phyloP scores from a whole-genome alignment of 2,888 invertebrate genomes.

The Rhyacophila evoluta region DNA sequence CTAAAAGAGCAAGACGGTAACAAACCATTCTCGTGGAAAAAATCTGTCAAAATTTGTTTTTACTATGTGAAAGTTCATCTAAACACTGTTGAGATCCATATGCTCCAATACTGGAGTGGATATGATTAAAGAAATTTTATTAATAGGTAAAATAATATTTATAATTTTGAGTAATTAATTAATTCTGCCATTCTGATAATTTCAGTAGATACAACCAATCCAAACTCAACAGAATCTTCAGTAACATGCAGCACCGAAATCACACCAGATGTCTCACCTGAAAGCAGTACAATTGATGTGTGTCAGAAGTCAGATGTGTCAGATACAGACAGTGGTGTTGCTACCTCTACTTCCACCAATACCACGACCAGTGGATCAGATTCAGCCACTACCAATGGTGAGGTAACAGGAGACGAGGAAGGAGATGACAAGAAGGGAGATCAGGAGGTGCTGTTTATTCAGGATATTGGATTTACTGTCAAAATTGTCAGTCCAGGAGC shows the following conservation, averaged over 20 bases:
- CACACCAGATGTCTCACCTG: background rate
- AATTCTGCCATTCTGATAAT: constrained; percentile 12
- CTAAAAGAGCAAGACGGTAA: too few relatives aligned
- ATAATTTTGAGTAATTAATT: too few relatives aligned
- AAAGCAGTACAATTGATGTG: constrained; percentile 5
- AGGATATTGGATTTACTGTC: constrained; percentile 93
- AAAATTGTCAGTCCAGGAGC: constrained; percentile 93
- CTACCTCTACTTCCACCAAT: constrained; percentile 28
- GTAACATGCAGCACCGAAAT: constrained; percentile 37
- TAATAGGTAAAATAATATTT: too few relatives aligned
- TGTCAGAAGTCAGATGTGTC: constrained; percentile 27
- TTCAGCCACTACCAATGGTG: constrained; percentile 56
- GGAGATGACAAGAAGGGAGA: constrained; percentile 74
- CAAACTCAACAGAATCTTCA: constrained; percentile 35
- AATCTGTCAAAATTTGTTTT: too few relatives aligned
- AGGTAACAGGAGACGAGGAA: constrained; percentile 67
- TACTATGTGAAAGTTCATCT: too few relatives aligned
- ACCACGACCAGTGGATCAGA: constrained; percentile 5
- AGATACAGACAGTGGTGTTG: constrained; percentile 39
- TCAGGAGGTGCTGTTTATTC: constrained; percentile 88
- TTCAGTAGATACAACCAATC: constrained; percentile 39
- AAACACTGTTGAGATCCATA: too few relatives aligned
- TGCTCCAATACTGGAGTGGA: too few relatives aligned
- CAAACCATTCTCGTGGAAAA: too few relatives aligned
- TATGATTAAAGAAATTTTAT: too few relatives aligned